Percentiles rank a stretch among this genome's conserved stretches.
Conservation (phyloP, 64 coral and sea anemone species). For the Montipora efflorescens region DNA sequence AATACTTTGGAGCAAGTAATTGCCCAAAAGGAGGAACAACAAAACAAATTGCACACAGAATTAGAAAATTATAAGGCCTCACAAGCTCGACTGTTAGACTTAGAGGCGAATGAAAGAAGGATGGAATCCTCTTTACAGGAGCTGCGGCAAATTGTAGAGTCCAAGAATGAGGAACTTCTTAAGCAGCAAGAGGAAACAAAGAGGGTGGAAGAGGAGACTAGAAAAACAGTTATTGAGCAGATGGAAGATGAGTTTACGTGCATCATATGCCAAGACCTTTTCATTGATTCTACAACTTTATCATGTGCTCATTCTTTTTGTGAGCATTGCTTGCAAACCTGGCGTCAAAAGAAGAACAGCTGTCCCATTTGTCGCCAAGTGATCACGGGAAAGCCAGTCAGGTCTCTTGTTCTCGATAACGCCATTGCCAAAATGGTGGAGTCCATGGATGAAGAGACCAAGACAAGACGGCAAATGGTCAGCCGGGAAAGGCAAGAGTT, state of each 20-base stretch:
- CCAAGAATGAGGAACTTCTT: conserved; percentile 82
- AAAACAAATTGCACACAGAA: conserved; percentile 78
- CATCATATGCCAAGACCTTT: conserved; percentile 96
- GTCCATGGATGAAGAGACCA: conserved; percentile 89
- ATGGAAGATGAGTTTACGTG: conserved; percentile 99
- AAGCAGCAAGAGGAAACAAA: conserved; percentile 92
- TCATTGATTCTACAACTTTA: conserved; percentile 89
- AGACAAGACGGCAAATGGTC: conserved; percentile 71
- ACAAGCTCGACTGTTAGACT: conserved; percentile 71
- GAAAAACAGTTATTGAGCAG: conserved; percentile 92
- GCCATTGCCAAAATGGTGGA: conserved; percentile 97
- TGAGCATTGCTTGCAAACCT: conserved; percentile 91
- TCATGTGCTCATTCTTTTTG: conserved; percentile 98
- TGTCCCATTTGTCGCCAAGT: conserved; percentile 91
- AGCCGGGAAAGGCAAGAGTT: conserved; percentile 92
- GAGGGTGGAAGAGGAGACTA: conserved; percentile 83
- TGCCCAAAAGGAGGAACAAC: conserved; percentile 86
- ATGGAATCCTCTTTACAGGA: conserved; percentile 82
- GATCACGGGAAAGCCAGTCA: conserved; percentile 75
- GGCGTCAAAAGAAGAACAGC: conserved; percentile 91
- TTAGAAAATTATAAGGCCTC: conserved; percentile 83
- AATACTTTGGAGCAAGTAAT: conserved; percentile 84
- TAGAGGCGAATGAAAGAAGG: conserved; percentile 88
- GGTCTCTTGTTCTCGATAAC: conserved; percentile 96
- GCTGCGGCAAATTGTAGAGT: conserved; percentile 70